Conservation (phyloP, 2,888 invertebrate species). For the Steinernema scapterisci region DNA sequence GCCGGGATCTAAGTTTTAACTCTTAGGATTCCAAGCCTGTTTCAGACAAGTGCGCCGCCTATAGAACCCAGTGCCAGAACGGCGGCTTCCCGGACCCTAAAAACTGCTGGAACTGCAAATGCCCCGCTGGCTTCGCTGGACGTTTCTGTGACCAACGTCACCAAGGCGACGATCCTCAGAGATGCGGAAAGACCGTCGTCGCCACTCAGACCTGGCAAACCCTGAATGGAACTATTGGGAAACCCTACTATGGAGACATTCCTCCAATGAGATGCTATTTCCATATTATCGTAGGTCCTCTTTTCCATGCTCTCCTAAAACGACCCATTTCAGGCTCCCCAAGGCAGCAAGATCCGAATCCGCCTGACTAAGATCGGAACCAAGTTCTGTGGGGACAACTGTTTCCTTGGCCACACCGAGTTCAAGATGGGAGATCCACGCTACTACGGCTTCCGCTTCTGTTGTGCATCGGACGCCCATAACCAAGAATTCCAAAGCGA, state of each 20-base stretch:
- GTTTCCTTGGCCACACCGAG: no score
- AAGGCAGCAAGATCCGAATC: no score
- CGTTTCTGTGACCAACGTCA: slow-evolving; percentile 33
- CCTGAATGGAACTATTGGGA: background rate
- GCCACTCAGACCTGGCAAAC: background rate
- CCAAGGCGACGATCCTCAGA: background rate
- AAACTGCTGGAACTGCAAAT: slow-evolving; percentile 53
- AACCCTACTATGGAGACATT: background rate
- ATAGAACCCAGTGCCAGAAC: slow-evolving; percentile 50
- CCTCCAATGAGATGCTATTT: background rate
- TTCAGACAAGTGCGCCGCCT: slow-evolving; percentile 26
- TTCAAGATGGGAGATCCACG: no score
- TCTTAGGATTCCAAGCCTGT: slow-evolving; percentile 11
- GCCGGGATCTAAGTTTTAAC: background rate
- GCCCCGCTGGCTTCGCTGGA: slow-evolving; percentile 60
- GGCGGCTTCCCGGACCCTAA: slow-evolving; percentile 58
- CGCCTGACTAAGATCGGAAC: no score
- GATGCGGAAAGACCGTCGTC: background rate
- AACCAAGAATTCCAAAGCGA: no score
- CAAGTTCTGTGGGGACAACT: no score
- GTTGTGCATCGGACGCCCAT: no score
- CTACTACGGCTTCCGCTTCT: no score
- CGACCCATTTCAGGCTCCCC: no score
- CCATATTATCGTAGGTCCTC: background rate
- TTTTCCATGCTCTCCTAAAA: no score